A percentile compares a stretch with the other conserved stretches of the same genome.
Conservation (phyloP, 2,113 vertebrate species). For the Indri indri region DNA sequence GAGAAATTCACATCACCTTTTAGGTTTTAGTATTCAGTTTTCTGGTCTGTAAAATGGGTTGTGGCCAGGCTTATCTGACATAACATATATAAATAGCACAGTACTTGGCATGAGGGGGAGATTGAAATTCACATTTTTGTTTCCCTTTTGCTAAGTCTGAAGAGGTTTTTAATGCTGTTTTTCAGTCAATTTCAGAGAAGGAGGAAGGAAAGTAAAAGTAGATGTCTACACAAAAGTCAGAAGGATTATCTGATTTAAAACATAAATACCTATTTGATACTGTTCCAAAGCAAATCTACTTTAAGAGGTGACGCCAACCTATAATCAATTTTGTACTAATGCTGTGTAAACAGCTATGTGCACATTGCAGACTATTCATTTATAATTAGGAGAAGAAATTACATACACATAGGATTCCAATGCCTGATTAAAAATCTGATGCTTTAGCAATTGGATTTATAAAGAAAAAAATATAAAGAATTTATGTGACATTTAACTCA, state of each 20-base stretch:
- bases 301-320: not conserved
- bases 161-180: not conserved
- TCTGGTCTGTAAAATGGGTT: constrained; percentile 28
- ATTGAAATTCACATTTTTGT: not conserved
- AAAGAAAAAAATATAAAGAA: not conserved
- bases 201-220: not conserved
- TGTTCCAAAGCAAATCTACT: constrained; percentile 26
- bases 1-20: not conserved
- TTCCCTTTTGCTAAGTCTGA: not conserved
- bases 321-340: constrained; percentile 34
- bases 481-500: not conserved
- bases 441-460: not conserved
- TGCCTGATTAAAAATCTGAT: not conserved
- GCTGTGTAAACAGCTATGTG: not conserved
- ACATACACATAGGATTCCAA: not conserved
- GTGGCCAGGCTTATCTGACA: not conserved
- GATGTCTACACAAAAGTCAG: constrained; percentile 47
- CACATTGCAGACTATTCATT: not conserved
- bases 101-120: not conserved
- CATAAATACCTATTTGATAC: constrained; percentile 34
- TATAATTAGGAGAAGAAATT: constrained; percentile 15
- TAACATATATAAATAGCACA: not conserved
- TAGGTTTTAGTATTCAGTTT: not conserved
- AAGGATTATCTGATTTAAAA: constrained; percentile 43
- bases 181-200: not conserved